phyloP scores from a whole-genome alignment of 2,113 vertebrate species.

The Dromiciops gliroides region DNA sequence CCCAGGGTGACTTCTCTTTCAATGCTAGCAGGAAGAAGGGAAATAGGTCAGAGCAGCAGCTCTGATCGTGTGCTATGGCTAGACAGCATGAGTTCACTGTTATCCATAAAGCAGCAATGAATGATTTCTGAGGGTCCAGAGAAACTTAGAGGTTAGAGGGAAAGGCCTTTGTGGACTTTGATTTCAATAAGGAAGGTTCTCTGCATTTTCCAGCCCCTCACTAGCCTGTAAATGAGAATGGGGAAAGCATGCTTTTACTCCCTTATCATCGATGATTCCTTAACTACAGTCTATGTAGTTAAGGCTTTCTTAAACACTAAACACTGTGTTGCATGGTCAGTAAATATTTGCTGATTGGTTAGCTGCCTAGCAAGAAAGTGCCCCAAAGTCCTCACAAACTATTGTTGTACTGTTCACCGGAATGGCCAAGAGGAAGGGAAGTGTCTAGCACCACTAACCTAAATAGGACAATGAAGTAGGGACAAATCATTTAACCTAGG shows the following conservation, averaged over 20 bases:
- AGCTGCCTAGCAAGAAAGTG: neutral
- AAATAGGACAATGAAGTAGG: neutral
- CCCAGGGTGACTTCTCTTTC: conserved; percentile 72
- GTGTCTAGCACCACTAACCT: neutral
- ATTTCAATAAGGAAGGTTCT: neutral
- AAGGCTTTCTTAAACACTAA: conserved; percentile 16
- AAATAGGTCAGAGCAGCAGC: conserved; percentile 65
- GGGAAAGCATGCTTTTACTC: neutral
- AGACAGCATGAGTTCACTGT: conserved; percentile 44
- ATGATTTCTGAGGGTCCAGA: conserved; percentile 32
- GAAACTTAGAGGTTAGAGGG: conserved; percentile 20
- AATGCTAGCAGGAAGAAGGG: conserved; percentile 70
- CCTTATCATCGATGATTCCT: conserved; percentile 1
- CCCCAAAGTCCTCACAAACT: conserved; percentile 8
- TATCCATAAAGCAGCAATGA: conserved; percentile 53
- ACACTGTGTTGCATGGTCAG: neutral
- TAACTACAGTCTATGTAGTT: neutral
- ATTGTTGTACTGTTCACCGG: neutral
- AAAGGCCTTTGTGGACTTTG: neutral
- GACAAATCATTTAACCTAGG: conserved; percentile 11
- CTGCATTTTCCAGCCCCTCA: neutral
- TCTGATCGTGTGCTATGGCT: conserved; percentile 1
- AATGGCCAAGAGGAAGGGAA: conserved; percentile 27
- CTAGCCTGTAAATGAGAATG: neutral
- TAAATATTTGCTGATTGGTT: neutral